phyloP scores from a whole-genome alignment of 2,888 invertebrate genomes.

The Pinctada fucata region DNA sequence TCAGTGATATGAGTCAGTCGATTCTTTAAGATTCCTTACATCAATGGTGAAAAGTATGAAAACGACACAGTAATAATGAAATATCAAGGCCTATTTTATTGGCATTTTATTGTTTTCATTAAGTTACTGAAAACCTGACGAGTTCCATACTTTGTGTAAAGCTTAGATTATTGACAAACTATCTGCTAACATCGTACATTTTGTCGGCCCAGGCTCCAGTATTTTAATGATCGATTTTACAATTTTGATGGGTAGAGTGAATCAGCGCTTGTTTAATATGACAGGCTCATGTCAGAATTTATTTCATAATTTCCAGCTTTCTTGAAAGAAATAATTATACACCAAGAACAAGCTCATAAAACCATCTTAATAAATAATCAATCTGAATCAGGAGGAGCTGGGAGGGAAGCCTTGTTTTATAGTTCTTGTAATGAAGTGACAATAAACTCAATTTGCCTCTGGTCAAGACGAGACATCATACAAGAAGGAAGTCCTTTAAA shows the following conservation, averaged over 20 bases:
- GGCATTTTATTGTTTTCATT: constrained; percentile 3
- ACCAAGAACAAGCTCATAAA: background rate
- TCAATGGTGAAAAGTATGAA: background rate
- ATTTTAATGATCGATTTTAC: background rate
- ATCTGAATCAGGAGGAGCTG: background rate
- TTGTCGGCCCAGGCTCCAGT: background rate
- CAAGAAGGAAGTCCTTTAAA: too few species aligned
- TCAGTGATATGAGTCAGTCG: too few species aligned
- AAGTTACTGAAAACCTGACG: background rate
- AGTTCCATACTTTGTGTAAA: background rate
- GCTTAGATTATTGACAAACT: background rate
- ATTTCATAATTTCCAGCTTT: background rate
- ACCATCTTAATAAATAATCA: background rate
- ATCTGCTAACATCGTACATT: background rate
- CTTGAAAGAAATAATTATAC: background rate
- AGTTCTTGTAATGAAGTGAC: background rate
- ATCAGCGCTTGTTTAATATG: background rate
- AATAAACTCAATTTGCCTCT: background rate
- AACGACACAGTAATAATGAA: background rate
- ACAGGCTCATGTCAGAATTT: background rate
- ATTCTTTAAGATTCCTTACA: too few species aligned
- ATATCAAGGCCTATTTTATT: background rate
- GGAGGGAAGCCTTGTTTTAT: background rate
- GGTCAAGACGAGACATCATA: too few species aligned
- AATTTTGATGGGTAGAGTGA: background rate